These are phyloP conservation scores for Chamaea fasciata DNA, from an alignment of 2,113 vertebrate species.

Conservation along the genomic window DNA sequence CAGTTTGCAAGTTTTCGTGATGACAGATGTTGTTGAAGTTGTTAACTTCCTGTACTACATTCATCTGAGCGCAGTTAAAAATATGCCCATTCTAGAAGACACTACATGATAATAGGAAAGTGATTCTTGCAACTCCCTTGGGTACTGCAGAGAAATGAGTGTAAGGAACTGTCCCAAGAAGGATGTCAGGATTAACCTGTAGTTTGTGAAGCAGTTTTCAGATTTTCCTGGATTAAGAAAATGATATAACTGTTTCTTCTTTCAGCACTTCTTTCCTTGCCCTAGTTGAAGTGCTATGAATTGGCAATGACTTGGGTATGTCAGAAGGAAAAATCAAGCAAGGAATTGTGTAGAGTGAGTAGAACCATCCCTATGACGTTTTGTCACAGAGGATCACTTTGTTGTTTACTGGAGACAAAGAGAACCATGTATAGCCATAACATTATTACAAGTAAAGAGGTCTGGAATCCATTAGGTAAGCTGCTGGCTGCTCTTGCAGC, in stretches of 20 bases:
- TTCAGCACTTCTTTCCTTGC: neutral
- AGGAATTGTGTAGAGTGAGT: neutral
- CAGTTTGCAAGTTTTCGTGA: neutral
- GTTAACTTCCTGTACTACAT: neutral
- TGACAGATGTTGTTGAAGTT: neutral
- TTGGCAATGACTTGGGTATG: neutral
- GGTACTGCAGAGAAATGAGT: neutral
- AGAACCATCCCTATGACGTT: neutral
- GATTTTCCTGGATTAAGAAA: neutral
- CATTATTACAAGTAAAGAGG: neutral
- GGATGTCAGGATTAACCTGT: neutral
- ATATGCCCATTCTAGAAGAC: neutral
- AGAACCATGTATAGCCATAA: slow-evolving; percentile 30
- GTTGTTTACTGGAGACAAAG: slow-evolving; percentile 20
- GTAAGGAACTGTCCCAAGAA: neutral
- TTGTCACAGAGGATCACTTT: neutral
- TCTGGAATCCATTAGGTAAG: slow-evolving; percentile 1
- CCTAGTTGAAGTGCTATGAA: neutral
- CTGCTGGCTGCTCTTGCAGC: neutral
- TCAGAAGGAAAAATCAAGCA: neutral
- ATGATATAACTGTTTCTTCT: neutral
- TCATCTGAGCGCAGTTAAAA: neutral
- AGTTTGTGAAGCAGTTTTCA: neutral
- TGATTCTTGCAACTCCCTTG: neutral
- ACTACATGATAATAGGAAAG: neutral